Conservation (phyloP, 2,888 invertebrate genomes). For the Erannis defoliaria region DNA sequence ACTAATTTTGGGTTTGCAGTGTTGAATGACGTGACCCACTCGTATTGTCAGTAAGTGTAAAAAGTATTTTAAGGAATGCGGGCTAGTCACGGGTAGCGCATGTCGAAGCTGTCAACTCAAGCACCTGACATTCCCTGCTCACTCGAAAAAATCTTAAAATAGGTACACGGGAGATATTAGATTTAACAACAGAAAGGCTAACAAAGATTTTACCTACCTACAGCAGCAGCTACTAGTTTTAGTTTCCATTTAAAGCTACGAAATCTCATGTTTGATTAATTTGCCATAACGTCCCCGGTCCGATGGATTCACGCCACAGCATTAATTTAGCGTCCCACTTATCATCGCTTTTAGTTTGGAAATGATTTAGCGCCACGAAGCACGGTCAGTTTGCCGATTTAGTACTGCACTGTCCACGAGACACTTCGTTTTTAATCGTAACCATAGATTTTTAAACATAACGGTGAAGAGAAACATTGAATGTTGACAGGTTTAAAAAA, state of each 20-base stretch:
- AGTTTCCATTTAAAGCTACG: conserved; percentile 57
- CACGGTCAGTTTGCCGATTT: conserved; percentile 61
- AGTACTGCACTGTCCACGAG: conserved; percentile 61
- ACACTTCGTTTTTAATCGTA: conserved; percentile 53
- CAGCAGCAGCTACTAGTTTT: conserved; percentile 62
- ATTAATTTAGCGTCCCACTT: conserved; percentile 71
- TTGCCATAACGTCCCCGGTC: conserved; percentile 58
- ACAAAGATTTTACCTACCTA: conserved; percentile 67
- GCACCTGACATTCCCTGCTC: conserved; percentile 76
- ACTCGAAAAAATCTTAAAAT: conserved; percentile 55
- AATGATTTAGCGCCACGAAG: conserved; percentile 65
- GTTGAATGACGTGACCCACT: conserved; percentile 83
- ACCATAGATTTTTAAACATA: conserved; percentile 6
- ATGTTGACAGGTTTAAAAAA: conserved; percentile 40
- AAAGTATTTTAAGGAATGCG: conserved; percentile 79
- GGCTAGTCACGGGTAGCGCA: conserved; percentile 84
- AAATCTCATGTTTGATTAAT: conserved; percentile 56
- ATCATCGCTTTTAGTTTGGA: conserved; percentile 78
- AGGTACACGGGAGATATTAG: conserved; percentile 37
- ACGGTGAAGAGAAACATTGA: conserved; percentile 41
- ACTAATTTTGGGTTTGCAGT: conserved; percentile 85
- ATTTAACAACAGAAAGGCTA: conserved; percentile 37
- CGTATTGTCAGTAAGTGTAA: conserved; percentile 77
- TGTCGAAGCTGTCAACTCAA: conserved; percentile 76
- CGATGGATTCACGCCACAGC: conserved; percentile 73